phyloP scores from a whole-genome alignment of 2,888 invertebrate genomes.

The Phengaris arion region DNA sequence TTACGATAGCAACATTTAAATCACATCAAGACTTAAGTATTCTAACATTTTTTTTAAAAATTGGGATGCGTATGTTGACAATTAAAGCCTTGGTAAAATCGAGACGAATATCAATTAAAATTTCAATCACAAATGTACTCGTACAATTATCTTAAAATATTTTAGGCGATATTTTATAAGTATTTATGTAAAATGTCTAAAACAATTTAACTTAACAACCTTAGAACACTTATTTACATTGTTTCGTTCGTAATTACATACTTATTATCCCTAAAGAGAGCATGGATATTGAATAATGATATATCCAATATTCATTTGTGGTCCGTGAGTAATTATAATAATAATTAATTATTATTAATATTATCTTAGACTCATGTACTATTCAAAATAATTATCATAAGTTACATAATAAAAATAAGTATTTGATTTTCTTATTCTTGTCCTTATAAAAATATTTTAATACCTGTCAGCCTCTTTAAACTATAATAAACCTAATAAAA shows the following conservation, averaged over 20 bases:
- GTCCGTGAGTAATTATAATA: neutral
- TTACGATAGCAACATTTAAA: neutral
- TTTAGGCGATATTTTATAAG: too few species aligned
- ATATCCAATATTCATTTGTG: neutral
- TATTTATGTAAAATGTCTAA: neutral
- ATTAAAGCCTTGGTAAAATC: neutral
- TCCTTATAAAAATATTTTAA: neutral
- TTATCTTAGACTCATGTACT: neutral
- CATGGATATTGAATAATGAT: neutral
- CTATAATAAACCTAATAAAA: neutral
- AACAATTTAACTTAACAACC: neutral
- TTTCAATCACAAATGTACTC: too few species aligned
- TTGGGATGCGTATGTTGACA: too few species aligned
- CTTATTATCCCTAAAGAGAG: neutral
- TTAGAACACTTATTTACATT: too few species aligned
- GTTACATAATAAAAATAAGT: neutral
- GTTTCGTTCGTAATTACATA: too few species aligned
- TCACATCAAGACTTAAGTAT: neutral
- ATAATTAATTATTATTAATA: neutral
- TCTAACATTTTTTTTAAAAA: too few species aligned
- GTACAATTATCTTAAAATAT: too few species aligned
- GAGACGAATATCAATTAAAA: neutral
- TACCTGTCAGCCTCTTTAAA: constrained; percentile 1
- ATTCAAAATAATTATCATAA: neutral
- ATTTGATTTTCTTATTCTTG: neutral